These are phyloP conservation scores for Microcebus jonahi DNA, from an alignment of 2,113 vertebrate genomes.

Conservation along the genomic window DNA sequence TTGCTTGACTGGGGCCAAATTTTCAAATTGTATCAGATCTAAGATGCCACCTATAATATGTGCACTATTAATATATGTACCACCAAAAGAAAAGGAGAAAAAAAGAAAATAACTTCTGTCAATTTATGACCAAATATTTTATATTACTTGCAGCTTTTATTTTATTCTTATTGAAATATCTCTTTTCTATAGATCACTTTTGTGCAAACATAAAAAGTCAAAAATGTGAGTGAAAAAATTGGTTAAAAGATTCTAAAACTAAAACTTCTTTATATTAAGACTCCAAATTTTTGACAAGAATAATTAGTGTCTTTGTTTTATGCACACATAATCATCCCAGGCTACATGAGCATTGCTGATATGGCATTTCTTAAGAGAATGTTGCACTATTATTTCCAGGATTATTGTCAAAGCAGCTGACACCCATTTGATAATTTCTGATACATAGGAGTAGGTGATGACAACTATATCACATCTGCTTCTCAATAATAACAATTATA, in stretches of 20 bases:
- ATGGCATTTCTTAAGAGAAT: neutral
- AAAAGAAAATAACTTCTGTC: neutral
- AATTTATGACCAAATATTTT: neutral
- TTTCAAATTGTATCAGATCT: neutral
- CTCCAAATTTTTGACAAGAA: neutral
- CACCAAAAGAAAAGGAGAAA: neutral
- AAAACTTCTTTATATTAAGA: neutral
- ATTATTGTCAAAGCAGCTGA: neutral
- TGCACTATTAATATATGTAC: neutral
- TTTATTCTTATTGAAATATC: neutral
- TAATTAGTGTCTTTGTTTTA: neutral
- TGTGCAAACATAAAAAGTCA: neutral
- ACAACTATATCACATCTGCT: neutral
- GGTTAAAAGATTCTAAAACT: neutral
- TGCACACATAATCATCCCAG: neutral
- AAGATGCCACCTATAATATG: neutral
- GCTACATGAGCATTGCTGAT: neutral
- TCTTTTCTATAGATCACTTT: neutral
- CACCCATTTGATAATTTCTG: neutral
- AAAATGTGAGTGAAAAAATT: neutral
- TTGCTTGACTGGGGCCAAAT: neutral
- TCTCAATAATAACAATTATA: neutral
- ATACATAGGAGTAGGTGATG: fast-evolving
- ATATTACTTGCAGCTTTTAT: neutral
- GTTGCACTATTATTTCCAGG: neutral